Evolutionary conservation across 2,797 vertebrate genomes (phyloP).

Genomic region (Myoxocephalus aenaeus): DNA sequence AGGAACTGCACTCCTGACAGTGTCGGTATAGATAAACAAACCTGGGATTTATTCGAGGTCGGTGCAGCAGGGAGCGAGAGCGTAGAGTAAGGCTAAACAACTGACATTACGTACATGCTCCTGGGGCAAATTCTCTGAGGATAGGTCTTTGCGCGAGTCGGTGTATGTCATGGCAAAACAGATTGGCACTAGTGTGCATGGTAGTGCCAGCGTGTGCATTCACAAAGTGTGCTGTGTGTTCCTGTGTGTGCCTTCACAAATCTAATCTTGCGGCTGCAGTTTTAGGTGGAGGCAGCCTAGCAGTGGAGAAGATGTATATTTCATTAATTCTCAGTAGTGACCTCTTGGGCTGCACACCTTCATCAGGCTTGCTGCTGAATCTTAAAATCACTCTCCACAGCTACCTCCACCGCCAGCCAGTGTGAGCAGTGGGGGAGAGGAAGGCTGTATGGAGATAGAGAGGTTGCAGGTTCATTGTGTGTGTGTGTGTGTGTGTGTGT

Average conservation of each 20-base stretch:
- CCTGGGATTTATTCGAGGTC: slow-evolving; percentile 12
- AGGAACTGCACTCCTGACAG: slow-evolving; percentile 51
- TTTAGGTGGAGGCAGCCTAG: slow-evolving; percentile 25
- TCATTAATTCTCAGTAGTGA: slow-evolving; percentile 68
- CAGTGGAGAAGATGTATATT: slow-evolving; percentile 54
- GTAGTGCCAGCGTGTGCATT: slow-evolving; percentile 2
- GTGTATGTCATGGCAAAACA: neutral
- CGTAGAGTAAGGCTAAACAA: neutral
- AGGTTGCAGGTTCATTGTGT: too few relatives aligned
- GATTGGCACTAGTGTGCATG: neutral
- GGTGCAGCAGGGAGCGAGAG: neutral
- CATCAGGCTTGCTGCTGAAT: slow-evolving; percentile 65
- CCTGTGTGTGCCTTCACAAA: slow-evolving; percentile 7
- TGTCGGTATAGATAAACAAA: slow-evolving; percentile 49
- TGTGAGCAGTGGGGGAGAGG: too few relatives aligned
- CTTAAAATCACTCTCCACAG: slow-evolving; percentile 56
- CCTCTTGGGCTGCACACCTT: slow-evolving; percentile 56
- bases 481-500: too few relatives aligned
- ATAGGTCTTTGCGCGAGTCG: neutral
- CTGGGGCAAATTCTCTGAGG: neutral
- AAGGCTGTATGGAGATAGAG: too few relatives aligned
- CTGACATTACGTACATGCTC: neutral
- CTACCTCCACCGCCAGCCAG: neutral
- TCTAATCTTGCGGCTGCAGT: slow-evolving; percentile 24
- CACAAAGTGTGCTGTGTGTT: neutral